These are phyloP conservation scores for Neotoxoptera formosana DNA, from an alignment of 1,140 invertebrate species.

Conservation along the genomic window DNA sequence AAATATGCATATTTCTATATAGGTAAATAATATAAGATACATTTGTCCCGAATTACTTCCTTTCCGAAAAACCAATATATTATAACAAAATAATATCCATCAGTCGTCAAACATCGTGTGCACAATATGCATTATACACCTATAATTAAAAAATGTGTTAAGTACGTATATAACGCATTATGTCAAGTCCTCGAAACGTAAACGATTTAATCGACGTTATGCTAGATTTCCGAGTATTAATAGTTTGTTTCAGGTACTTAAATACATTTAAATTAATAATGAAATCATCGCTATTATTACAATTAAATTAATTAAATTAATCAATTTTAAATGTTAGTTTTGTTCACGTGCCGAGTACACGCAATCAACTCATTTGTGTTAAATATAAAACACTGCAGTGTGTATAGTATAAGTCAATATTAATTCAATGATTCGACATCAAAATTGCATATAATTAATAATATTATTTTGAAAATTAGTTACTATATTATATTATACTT, in stretches of 20 bases:
- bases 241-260: not conserved
- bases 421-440: not conserved
- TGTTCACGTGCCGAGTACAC: not conserved
- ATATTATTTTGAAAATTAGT: slow-evolving; percentile 8
- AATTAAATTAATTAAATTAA: not conserved
- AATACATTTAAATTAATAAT: slow-evolving; percentile 2
- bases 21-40: not conserved
- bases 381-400: not conserved
- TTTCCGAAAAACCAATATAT: not conserved
- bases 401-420: not conserved
- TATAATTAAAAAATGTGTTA: not conserved
- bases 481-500: not conserved
- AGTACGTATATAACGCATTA: not conserved
- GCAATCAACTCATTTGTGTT: not conserved
- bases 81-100: not conserved
- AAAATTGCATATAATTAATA: not conserved
- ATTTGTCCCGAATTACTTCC: not conserved
- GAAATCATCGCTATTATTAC: not conserved
- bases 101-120: not conserved
- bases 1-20: not conserved
- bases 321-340: not conserved
- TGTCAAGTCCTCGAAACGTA: not conserved
- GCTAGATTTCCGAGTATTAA: not conserved
- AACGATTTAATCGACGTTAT: not conserved
- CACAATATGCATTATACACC: not conserved